Evolutionary conservation across 2,888 invertebrate species (phyloP).

Genomic region (Hirudinaria manillensis): DNA sequence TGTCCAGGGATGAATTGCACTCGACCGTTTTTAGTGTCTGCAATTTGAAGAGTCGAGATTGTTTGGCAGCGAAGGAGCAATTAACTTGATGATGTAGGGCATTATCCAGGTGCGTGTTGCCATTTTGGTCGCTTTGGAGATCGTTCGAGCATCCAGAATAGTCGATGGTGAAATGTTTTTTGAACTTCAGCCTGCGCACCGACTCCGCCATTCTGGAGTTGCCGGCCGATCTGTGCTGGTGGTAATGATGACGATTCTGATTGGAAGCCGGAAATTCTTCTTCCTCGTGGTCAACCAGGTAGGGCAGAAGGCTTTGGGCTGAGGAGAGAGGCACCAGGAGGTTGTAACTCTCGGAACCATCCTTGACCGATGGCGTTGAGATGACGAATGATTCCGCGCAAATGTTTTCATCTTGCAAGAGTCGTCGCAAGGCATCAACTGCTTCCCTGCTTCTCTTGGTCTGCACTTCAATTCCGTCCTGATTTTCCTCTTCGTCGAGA

Average conservation of each 20-base stretch:
- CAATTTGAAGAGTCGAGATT: conserved; percentile 5
- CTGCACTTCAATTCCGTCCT: background rate
- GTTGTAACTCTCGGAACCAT: conserved; percentile 14
- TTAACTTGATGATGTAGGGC: background rate
- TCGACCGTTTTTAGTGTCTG: conserved; percentile 11
- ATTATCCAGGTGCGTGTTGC: background rate
- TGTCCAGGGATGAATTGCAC: background rate
- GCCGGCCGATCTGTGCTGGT: background rate
- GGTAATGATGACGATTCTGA: background rate
- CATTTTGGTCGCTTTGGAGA: background rate
- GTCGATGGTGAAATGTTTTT: conserved; percentile 23
- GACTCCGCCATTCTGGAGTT: background rate
- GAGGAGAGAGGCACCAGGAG: conserved; percentile 17
- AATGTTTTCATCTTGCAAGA: conserved; percentile 15
- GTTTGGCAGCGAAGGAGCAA: background rate
- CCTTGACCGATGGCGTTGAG: conserved; percentile 18
- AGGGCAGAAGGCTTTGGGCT: conserved; percentile 18
- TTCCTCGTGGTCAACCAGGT: background rate
- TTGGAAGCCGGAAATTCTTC: background rate
- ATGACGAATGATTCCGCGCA: conserved; percentile 19
- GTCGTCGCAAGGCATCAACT: background rate
- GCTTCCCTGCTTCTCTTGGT: conserved; percentile 3
- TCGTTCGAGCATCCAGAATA: conserved; percentile 15
- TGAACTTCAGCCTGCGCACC: conserved; percentile 6
- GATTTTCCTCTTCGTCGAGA: background rate